Evolutionary conservation across 1,140 invertebrate species (phyloP), one percentile per base, ranked within the genome.

Genomic region (Asobara japonica): DNA sequence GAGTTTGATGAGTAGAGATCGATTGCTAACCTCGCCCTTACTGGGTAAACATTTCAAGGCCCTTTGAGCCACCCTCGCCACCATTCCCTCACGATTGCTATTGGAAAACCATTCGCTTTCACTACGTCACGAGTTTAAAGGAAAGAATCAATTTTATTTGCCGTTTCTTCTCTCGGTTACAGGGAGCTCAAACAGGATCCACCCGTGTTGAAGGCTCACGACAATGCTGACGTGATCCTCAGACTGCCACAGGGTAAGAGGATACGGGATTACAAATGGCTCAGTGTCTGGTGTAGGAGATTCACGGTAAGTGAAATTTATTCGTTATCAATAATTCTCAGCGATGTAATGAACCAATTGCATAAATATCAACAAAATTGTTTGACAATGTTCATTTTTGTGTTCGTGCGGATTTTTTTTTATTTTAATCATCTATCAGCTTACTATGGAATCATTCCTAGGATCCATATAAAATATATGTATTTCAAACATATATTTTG

Each of bases 281-380:
- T 97, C 69, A 94, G 94, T 65, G 93, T 97, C 20, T 97, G 95
- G 95, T 96, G 94, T 86, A 88, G 93, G 76, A 89, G 95, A 82
- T 96, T 96, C 84, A 95, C 94, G 77, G 96, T 97, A 88, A 94
- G 93, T 83, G 65, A 11, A 29, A 41, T 30, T 67, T 65, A 25
- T 45, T 69, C 10, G 31, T 30, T 13, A n/a, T n/a, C n/a, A n/a
- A n/a, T n/a, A n/a, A n/a, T n/a, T n/a, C n/a, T n/a, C n/a, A n/a
- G n/a, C n/a, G n/a, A n/a, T n/a, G n/a, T n/a, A n/a, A n/a, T n/a
- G n/a, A n/a, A n/a, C n/a, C n/a, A n/a, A n/a, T n/a, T n/a, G n/a
- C n/a, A n/a, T n/a, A n/a, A n/a, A n/a, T n/a, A n/a, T n/a, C n/a
- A n/a, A n/a, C n/a, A n/a, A n/a, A n/a, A n/a, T n/a, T n/a, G n/a